These are phyloP conservation scores for Arctocebus calabarensis DNA, from an alignment of 2,797 vertebrate species.

Conservation along the genomic window DNA sequence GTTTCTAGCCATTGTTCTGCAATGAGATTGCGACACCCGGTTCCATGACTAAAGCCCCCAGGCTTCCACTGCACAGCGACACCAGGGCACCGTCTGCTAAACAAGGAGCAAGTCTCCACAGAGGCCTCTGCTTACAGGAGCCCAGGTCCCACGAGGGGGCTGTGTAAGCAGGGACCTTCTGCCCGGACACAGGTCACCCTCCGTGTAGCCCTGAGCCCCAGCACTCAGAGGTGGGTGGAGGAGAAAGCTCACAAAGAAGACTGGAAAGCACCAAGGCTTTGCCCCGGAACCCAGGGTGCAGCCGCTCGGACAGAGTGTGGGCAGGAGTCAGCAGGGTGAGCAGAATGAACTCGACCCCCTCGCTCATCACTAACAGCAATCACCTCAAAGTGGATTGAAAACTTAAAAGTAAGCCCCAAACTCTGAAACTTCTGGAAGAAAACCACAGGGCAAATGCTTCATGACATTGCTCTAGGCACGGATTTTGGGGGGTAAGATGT, in stretches of 20 bases:
- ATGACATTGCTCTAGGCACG: too few relatives aligned
- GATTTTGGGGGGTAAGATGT: too few relatives aligned
- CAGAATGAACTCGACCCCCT: too few relatives aligned
- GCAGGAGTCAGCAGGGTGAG: too few relatives aligned
- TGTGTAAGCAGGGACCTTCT: background rate
- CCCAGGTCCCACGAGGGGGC: accelerated
- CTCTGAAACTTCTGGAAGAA: too few relatives aligned
- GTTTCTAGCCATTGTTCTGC: accelerated
- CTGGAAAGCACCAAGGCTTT: too few relatives aligned
- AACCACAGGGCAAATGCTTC: too few relatives aligned
- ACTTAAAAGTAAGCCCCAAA: too few relatives aligned
- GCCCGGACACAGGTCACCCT: background rate
- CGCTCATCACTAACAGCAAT: too few relatives aligned
- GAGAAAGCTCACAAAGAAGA: too few relatives aligned
- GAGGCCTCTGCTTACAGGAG: background rate
- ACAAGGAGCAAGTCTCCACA: background rate
- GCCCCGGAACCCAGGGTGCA: background rate
- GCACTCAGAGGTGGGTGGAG: background rate
- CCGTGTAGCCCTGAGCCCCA: background rate
- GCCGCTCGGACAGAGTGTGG: too few relatives aligned
- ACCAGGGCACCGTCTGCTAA: background rate
- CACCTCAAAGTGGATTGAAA: too few relatives aligned
- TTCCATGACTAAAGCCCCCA: background rate
- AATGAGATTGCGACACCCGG: accelerated
- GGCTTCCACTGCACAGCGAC: background rate